Evolutionary conservation across 2,113 vertebrate genomes (phyloP).

Genomic region (Salvelinus alpinus): DNA sequence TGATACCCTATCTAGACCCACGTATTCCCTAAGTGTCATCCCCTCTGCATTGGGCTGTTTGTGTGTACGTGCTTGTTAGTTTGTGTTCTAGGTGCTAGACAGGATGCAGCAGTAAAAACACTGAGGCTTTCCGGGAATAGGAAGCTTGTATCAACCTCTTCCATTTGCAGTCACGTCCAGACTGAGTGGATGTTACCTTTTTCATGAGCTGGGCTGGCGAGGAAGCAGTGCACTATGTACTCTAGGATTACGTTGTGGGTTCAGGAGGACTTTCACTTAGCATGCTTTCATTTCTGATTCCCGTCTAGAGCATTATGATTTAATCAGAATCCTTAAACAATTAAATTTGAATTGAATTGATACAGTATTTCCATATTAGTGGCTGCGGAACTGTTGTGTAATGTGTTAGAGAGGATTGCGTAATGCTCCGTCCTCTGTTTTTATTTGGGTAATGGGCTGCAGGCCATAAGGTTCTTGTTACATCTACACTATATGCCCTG

Average conservation of each 20-base stretch:
- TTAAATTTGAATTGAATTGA: background rate
- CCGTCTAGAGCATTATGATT: no score
- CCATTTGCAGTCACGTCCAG: constrained; percentile 11
- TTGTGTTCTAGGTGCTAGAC: no score
- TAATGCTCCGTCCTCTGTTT: no score
- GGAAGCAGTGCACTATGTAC: background rate
- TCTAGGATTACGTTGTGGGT: background rate
- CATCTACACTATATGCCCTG: constrained; percentile 9
- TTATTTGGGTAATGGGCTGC: no score
- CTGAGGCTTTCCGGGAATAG: constrained; percentile 27
- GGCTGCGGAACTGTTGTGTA: no score
- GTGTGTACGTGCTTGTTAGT: no score
- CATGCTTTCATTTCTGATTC: background rate
- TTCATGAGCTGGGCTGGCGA: background rate
- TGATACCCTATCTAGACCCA: no score
- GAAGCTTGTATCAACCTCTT: constrained; percentile 27
- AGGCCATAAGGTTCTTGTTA: no score
- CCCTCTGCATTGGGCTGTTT: no score
- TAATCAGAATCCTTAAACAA: background rate
- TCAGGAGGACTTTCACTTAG: background rate
- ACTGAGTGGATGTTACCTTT: constrained; percentile 20
- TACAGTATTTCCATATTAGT: no score
- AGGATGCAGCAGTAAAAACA: background rate
- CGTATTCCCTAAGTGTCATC: no score
- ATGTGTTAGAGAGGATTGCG: no score